Evolutionary conservation across 2,797 vertebrate species (phyloP).

Genomic region (Notamacropus eugenii): DNA sequence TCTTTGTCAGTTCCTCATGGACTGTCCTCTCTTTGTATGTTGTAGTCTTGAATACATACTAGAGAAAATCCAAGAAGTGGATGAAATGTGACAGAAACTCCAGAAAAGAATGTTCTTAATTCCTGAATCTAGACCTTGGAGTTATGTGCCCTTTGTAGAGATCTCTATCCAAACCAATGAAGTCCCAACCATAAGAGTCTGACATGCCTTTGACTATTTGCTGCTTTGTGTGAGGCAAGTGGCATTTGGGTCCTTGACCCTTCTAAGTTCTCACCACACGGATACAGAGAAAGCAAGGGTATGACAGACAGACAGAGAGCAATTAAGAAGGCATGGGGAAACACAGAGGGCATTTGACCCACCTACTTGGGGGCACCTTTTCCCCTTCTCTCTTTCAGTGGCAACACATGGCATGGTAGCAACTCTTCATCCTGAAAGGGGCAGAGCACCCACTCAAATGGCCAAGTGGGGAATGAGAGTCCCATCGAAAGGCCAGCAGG

Average conservation of each 20-base stretch:
- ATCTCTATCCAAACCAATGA: constrained; percentile 54
- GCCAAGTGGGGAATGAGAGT: constrained; percentile 60
- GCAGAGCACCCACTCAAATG: constrained; percentile 79
- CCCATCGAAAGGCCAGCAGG: constrained; percentile 56
- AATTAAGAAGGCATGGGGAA: constrained; percentile 59
- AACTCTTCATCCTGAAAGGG: constrained; percentile 79
- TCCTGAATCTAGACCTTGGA: constrained; percentile 4
- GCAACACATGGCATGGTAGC: constrained; percentile 72
- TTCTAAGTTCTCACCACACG: constrained; percentile 50
- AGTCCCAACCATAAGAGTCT: neutral
- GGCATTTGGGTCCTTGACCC: constrained; percentile 22
- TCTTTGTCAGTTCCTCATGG: constrained; percentile 96
- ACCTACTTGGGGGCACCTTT: constrained; percentile 67
- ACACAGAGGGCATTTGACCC: constrained; percentile 71
- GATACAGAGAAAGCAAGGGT: constrained; percentile 21
- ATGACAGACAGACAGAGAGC: constrained; percentile 36
- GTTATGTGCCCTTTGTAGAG: constrained; percentile 53
- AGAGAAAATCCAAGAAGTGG: constrained; percentile 62
- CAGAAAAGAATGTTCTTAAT: neutral
- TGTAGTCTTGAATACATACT: constrained; percentile 96
- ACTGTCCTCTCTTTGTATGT: constrained; percentile 92
- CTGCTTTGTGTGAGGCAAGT: neutral
- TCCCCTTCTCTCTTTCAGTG: constrained; percentile 77
- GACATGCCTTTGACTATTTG: constrained; percentile 30
- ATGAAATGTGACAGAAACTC: constrained; percentile 7